Base-by-base conservation (phyloP, 2,888 invertebrate species). In the Operophtera brumata region DNA sequence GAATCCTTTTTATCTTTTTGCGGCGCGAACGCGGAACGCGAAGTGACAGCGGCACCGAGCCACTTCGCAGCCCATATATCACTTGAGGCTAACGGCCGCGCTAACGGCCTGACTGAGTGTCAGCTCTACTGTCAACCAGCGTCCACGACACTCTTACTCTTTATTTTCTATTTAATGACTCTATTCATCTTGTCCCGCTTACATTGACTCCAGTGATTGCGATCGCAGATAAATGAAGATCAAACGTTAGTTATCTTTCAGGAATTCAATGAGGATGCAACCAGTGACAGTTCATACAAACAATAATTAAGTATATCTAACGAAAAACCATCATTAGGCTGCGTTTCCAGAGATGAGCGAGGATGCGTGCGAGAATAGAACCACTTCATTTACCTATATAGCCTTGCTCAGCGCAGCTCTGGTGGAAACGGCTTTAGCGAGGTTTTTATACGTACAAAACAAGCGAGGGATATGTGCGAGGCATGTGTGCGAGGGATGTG, bases 61-160 rank as follows among this genome's bases (percentile, higher is more conserved):
- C 88, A 89, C 88, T 88, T 86, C 85, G 79, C 81, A 84, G 84
- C 82, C 82, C 88, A 84, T 90, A 88, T 87, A 88, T 90, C 88
- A 90, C 87, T 80, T 78, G 77, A 77, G 75, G 73, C 79, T 78
- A 80, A 86, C 86, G 78, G 82, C 76, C 78, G 71, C 75, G 84
- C 81, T 87, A 88, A 88, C 86, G 84, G 84, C 77, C 73, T 74
- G 77, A 75, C 82, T 62, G 55, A 55, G 59, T 84, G 88, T 87
- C 89, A 86, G 84, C 82, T 82, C 79, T 80, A 72, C 73, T 77
- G 82, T 80, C 81, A 53, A 53, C 48, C 20, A 79, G 70, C 77
- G 78, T 77, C 78, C 77, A 73, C 71, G 64, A 64, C 71, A 65
- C 69, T 66, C 70, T 66, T 61, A 64, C 69, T 62, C 64, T 62